Percentiles rank a stretch among this genome's conserved stretches.
Conservation (phyloP, 2,113 vertebrate genomes). For the Eira barbara region DNA sequence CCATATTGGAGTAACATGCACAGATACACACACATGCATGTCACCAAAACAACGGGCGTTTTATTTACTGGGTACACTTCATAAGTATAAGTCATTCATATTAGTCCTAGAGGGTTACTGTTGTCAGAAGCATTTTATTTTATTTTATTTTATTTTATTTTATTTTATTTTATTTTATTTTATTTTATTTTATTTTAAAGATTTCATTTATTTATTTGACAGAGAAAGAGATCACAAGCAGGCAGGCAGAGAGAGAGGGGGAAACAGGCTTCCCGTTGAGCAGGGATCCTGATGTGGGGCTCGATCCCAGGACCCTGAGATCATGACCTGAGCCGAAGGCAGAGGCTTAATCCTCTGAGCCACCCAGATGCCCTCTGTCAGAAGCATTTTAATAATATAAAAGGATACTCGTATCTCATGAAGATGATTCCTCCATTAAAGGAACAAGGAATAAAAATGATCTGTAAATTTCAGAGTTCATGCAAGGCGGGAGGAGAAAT, state of each 20-base stretch:
- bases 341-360: too few species aligned
- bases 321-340: too few species aligned
- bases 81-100: background rate
- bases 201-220: too few species aligned
- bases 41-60: background rate
- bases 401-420: background rate
- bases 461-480: background rate
- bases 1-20: background rate
- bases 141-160: too few species aligned
- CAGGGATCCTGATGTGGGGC: too few species aligned
- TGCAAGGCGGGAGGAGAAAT: accelerated
- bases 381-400: background rate
- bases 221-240: too few species aligned
- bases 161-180: too few species aligned
- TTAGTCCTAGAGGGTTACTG: background rate
- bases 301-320: too few species aligned
- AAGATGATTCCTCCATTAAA: background rate
- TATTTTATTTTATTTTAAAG: too few species aligned
- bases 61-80: background rate
- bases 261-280: too few species aligned
- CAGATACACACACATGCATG: background rate
- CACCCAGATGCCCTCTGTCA: background rate
- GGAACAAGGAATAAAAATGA: background rate
- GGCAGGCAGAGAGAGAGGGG: too few species aligned
- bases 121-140: background rate